These are phyloP conservation scores for Hypotaenidia philippensis DNA, from an alignment of 2,797 vertebrate genomes.

Conservation along the genomic window DNA sequence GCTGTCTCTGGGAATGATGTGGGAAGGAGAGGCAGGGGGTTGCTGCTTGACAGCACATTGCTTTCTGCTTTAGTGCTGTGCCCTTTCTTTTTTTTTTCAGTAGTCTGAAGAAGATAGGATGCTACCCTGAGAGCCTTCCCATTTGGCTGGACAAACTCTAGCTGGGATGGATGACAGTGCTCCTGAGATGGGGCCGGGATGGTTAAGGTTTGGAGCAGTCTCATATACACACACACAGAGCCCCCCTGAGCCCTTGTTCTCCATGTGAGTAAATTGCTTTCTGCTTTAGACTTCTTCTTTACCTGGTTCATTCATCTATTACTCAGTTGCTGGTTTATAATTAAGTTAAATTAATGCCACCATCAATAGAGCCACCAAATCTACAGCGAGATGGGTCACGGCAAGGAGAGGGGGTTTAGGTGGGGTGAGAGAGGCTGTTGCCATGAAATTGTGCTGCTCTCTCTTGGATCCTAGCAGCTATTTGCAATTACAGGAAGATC, in stretches of 20 bases:
- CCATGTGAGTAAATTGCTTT: not conserved
- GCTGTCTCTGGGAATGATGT: not conserved
- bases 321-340: not conserved
- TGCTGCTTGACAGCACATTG: not conserved
- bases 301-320: not conserved
- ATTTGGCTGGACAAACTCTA: not conserved
- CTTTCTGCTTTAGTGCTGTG: not conserved
- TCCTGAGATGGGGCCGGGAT: rapidly evolving
- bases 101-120: rapidly evolving
- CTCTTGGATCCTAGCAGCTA: not conserved
- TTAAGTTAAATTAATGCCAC: not conserved
- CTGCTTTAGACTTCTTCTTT: not conserved
- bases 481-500: slow-evolving; percentile 6
- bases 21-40: not conserved
- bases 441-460: not conserved
- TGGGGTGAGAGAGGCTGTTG: not conserved
- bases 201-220: not conserved
- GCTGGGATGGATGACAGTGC: not conserved
- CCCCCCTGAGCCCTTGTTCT: not conserved
- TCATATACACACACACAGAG: rapidly evolving
- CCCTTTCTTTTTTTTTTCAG: not conserved
- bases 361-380: not conserved
- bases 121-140: not conserved
- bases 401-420: not conserved
- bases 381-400: not conserved